Evolutionary conservation across 2,113 vertebrate species (phyloP), one percentile per base, ranked within the genome.

Genomic region (Setophaga kirtlandii): DNA sequence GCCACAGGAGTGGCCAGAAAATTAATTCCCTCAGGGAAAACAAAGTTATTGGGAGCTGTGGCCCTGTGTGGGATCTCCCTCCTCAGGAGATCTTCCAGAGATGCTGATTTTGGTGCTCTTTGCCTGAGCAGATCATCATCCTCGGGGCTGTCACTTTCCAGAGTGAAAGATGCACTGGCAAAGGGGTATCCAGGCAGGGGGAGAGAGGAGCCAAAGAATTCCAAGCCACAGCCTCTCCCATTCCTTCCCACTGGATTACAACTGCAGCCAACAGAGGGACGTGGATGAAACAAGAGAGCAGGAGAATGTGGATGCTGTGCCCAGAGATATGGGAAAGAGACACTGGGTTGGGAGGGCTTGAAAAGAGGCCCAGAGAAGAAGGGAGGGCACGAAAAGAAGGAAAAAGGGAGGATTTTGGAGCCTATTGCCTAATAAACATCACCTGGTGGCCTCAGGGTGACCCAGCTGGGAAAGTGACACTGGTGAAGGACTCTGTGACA

Each of bases 191-290:
- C 84, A 82, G 60, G 91, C 87, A 79, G 53, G 9, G 73, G 77
- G n/a, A 25, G 79, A 64, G 68, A 42, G 1, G n/a, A 83, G 74
- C 47, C 79, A 59, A 87, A 55, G 89, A 75, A 91, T 82, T 75
- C 62, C 55, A 87, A 96, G 91, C 94, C 94, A 68, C 80, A 92
- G 70, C 28, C 37, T 91, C 80, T 89, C 62, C 62, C 24, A 2
- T 58, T 84, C 58, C 91, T 87, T 9, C 81, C 91, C 77, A 10
- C 81, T 0, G 63, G 93, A 64, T 87, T 65, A 39, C 4, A 35
- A 23, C 31, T 76, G 81, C 82, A 89, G 84, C 87, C 94, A 93
- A 78, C 35, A 53, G 81, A 39, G 83, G 78, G 91, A 91, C 82
- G 87, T 6, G n/a, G 94, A 24, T 75, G 89, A 95, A 96, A 95